phyloP scores from a whole-genome alignment of 1,140 invertebrate species.

The Argopecten irradians region DNA sequence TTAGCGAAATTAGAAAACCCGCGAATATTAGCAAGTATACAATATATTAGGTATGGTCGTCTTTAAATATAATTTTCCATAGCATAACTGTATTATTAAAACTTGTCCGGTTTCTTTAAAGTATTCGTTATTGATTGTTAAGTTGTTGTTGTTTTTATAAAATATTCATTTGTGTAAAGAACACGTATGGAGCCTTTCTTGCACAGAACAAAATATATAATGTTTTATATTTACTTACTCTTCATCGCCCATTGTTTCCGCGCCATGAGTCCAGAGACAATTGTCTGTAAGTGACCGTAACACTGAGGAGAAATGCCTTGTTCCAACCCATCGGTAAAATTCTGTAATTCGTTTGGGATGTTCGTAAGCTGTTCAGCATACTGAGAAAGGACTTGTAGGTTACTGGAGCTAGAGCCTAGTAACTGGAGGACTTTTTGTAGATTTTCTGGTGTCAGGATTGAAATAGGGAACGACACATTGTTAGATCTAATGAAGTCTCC shows the following conservation, averaged over 20 bases:
- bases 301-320: background rate
- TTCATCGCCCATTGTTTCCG: background rate
- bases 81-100: too few species aligned
- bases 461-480: background rate
- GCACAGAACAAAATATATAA: too few species aligned
- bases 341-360: background rate
- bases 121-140: too few species aligned
- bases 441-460: background rate
- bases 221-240: background rate
- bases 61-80: too few species aligned
- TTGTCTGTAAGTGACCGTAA: background rate
- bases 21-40: too few species aligned
- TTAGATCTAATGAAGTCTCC: background rate
- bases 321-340: background rate
- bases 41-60: too few species aligned
- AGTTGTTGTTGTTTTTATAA: too few species aligned
- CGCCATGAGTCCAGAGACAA: background rate
- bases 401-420: background rate
- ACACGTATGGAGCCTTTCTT: too few species aligned
- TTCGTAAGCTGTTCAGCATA: background rate
- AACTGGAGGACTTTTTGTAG: conserved; percentile 7
- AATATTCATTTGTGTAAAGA: too few species aligned
- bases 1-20: too few species aligned
- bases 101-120: too few species aligned
- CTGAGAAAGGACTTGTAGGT: background rate